Conservation (phyloP, 2,888 invertebrate genomes). For the Saturnia japonica region DNA sequence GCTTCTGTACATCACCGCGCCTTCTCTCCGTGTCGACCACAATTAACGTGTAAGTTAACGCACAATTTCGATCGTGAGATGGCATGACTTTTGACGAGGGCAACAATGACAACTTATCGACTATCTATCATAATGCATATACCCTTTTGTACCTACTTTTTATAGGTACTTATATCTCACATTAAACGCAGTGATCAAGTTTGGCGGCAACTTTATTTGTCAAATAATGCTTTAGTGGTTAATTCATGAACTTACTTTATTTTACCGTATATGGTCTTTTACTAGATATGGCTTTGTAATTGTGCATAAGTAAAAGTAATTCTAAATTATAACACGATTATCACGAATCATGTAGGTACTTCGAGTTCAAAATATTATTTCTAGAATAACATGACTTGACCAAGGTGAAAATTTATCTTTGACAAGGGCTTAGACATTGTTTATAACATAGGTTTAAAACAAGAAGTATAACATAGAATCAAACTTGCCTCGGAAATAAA, state of each 20-base stretch:
- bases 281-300: no score
- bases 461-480: no score
- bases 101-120: constrained; percentile 4
- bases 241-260: no score
- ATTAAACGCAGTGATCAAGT: neutral
- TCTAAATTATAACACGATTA: no score
- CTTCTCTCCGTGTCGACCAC: neutral
- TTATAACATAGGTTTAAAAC: no score
- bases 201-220: neutral
- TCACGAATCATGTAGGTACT: no score
- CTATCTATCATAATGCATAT: neutral
- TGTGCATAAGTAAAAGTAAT: no score
- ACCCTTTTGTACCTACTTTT: neutral
- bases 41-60: constrained; percentile 5
- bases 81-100: constrained; percentile 10
- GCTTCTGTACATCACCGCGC: neutral
- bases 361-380: neutral
- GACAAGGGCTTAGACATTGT: neutral
- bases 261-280: no score
- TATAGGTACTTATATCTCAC: neutral
- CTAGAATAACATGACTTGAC: neutral
- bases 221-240: neutral
- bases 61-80: constrained; percentile 12
- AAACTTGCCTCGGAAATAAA: no score
- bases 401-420: neutral